Evolutionary conservation across 2,888 invertebrate genomes (phyloP), one percentile per base, ranked within the genome.

Genomic region (Tetragnatha montana): DNA sequence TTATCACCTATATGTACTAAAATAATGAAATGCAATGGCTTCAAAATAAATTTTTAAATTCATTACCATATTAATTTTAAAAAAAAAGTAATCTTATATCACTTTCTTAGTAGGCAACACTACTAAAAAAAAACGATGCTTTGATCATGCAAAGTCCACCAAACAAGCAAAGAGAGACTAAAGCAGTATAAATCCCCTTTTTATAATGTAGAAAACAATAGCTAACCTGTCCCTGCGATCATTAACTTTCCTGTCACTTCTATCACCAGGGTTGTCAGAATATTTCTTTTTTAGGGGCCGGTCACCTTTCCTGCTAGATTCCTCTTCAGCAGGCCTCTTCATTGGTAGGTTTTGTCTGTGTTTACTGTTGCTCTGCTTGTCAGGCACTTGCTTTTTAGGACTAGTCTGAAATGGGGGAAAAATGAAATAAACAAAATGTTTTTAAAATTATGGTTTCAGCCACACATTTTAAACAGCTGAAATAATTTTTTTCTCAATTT

Each of bases 151-250:
- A 35, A 35, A 35, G 4, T 35, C 35, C 35, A 35, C 35, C 4
- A 1, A 35, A 35, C 35, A 35, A 35, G 35, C 35, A 35, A 35
- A 10, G 8, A 10, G 35, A 21, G 35, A 49, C n/a, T 71, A 19
- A 71, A 12, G 19, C 71, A 71, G 14, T 71, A 71, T 19, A 74
- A 74, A 74, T 74, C n/a, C 49, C 10, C 4, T 35, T 47, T 35
- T 2, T 35, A 35, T 35, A 35, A 35, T 2, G 4, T 8, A 73
- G 12, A 19, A 73, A 21, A 22, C 17, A 49, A 14, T n/a, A 49
- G 17, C n/a, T 82, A 49, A 89, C 89, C 89, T 89, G 6, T 89
- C 89, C 85, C 89, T 81, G 22, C 89, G 81, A 49, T 89, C 89
- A 50, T 76, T 19, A 74, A 70, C 68, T 89, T 86, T 86, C 50